Evolutionary conservation across 1,140 invertebrate species (phyloP).

Genomic region (Drepana arcuata): DNA sequence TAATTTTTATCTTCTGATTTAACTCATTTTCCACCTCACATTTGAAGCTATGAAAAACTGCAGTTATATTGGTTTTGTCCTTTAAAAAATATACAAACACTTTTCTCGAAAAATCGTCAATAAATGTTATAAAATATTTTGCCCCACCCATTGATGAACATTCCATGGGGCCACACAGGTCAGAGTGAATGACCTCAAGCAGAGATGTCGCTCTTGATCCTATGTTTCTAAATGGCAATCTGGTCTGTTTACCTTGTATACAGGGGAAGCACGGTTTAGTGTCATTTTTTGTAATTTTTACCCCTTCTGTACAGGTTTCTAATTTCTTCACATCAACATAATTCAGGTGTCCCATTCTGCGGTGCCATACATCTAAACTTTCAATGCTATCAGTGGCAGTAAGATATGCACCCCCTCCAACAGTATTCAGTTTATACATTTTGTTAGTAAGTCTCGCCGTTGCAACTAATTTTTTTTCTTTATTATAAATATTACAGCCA

Average conservation of each 20-base stretch:
- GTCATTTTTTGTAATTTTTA: no score
- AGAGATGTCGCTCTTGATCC: constrained; percentile 3
- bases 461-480: not conserved
- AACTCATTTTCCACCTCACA: not conserved
- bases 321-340: no score
- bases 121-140: not conserved
- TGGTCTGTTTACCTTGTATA: constrained; percentile 6
- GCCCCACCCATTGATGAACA: not conserved
- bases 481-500: constrained; percentile 8
- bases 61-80: not conserved
- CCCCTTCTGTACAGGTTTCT: no score
- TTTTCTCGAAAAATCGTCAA: constrained; percentile 1
- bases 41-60: not conserved
- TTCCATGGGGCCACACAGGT: constrained; percentile 1
- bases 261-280: constrained; percentile 4
- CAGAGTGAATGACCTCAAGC: constrained; percentile 3
- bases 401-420: no score
- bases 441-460: constrained; percentile 10
- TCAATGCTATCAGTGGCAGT: no score
- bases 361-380: no score
- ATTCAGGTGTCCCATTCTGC: no score
- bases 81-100: not conserved
- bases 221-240: constrained; percentile 2
- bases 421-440: constrained; percentile 10
- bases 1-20: not conserved